Conservation (phyloP, 2,113 vertebrate species). For the Mastomys coucha region DNA sequence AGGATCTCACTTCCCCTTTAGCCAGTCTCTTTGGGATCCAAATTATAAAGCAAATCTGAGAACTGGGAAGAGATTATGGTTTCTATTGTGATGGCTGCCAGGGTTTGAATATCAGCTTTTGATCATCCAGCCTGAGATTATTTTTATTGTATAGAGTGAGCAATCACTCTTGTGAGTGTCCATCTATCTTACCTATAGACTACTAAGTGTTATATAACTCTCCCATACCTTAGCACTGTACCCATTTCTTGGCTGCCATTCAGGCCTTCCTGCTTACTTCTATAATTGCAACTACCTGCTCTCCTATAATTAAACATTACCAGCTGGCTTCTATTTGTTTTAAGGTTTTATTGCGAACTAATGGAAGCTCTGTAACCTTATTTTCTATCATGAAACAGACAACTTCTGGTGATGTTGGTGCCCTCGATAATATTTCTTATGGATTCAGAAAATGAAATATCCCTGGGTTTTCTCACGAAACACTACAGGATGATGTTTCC, state of each 20-base stretch:
- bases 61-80: background rate
- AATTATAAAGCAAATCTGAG: background rate
- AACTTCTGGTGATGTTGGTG: background rate
- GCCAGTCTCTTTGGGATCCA: background rate
- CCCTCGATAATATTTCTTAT: background rate
- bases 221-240: background rate
- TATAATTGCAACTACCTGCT: slow-evolving; percentile 43
- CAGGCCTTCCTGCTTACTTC: slow-evolving; percentile 26
- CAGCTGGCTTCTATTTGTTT: slow-evolving; percentile 55
- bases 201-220: background rate
- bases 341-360: background rate
- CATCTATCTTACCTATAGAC: background rate
- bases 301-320: slow-evolving; percentile 38
- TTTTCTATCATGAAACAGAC: slow-evolving; percentile 7
- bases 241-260: slow-evolving; percentile 14
- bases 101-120: background rate
- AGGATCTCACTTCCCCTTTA: background rate
- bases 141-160: background rate
- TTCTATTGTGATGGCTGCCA: background rate
- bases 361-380: background rate
- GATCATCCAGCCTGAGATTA: background rate
- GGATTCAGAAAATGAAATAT: slow-evolving; percentile 15
- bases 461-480: background rate
- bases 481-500: background rate
- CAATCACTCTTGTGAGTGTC: background rate